Conservation (phyloP, 2,888 invertebrate genomes). For the Philonicus albiceps region DNA sequence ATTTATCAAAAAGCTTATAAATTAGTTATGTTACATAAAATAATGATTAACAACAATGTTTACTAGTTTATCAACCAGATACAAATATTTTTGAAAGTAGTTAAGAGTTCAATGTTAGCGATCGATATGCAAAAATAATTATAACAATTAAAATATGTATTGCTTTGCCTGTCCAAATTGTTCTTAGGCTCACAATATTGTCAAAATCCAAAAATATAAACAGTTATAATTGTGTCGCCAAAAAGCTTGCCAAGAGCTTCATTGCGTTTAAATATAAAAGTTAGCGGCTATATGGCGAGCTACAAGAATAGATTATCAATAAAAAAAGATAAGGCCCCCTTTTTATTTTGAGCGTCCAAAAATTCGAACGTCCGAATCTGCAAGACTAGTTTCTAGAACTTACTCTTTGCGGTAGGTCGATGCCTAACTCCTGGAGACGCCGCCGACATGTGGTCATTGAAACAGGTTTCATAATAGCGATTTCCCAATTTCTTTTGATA, state of each 20-base stretch:
- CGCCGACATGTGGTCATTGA: conserved; percentile 5
- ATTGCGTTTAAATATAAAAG: not conserved
- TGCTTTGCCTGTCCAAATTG: not conserved
- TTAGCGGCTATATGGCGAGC: not conserved
- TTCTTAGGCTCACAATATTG: not conserved
- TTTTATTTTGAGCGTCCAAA: not conserved
- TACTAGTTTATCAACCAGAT: too few relatives aligned
- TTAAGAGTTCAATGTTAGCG: not conserved
- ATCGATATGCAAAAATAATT: not conserved
- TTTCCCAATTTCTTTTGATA: not conserved
- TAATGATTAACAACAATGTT: too few relatives aligned
- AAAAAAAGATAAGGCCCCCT: not conserved
- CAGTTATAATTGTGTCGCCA: not conserved
- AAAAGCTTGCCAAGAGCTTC: not conserved
- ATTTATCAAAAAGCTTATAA: too few relatives aligned
- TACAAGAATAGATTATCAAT: not conserved
- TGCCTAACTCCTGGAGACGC: not conserved
- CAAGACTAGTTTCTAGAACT: not conserved
- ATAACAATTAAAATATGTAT: not conserved
- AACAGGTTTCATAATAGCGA: not conserved
- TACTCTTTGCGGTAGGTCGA: not conserved
- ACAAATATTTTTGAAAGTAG: not conserved
- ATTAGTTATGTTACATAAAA: too few relatives aligned
- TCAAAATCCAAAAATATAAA: not conserved
- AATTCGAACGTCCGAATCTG: not conserved